Evolutionary conservation across 2,113 vertebrate species (phyloP).

Genomic region (Forbesichthys agassizii): DNA sequence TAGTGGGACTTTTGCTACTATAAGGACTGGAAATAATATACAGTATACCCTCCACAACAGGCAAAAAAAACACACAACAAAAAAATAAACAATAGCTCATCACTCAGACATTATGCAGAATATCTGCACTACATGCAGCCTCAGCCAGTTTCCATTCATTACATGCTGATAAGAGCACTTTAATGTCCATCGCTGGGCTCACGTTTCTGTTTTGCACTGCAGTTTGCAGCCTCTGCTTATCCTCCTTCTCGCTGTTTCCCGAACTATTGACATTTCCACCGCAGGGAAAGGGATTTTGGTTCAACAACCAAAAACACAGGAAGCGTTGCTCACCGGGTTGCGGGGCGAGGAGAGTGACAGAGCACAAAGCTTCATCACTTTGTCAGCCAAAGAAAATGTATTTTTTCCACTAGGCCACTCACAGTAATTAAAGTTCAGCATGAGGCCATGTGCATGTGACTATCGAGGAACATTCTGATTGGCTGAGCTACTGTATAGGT

Average conservation of each 20-base stretch:
- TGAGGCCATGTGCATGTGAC: slow-evolving; percentile 41
- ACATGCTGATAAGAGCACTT: slow-evolving; percentile 20
- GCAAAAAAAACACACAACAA: slow-evolving; percentile 1
- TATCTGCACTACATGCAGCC: slow-evolving; percentile 6
- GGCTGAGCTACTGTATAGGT: slow-evolving; percentile 4
- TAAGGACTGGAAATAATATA: slow-evolving; percentile 15
- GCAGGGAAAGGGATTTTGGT: slow-evolving; percentile 42
- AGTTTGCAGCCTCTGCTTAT: slow-evolving; percentile 14
- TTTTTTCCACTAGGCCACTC: slow-evolving; percentile 44
- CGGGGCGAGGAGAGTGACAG: slow-evolving; percentile 21
- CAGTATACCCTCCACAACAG: slow-evolving; percentile 22
- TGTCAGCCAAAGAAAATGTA: slow-evolving; percentile 31
- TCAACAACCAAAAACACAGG: slow-evolving; percentile 47
- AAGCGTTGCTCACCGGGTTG: slow-evolving; percentile 6
- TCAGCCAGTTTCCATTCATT: slow-evolving; percentile 20
- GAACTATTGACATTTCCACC: slow-evolving; percentile 29
- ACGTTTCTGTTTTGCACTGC: slow-evolving; percentile 11
- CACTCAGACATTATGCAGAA: slow-evolving; percentile 30
- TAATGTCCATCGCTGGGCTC: slow-evolving; percentile 9
- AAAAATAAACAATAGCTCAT: slow-evolving; percentile 32
- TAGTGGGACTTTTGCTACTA: slow-evolving; percentile 21
- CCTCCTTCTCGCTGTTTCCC: background rate
- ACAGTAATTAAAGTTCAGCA: slow-evolving; percentile 63
- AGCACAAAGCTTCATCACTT: slow-evolving; percentile 27
- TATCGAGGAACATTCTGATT: slow-evolving; percentile 12